These are phyloP conservation scores for Ptychoptera albimana DNA, from an alignment of 2,888 invertebrate genomes.

Conservation along the genomic window DNA sequence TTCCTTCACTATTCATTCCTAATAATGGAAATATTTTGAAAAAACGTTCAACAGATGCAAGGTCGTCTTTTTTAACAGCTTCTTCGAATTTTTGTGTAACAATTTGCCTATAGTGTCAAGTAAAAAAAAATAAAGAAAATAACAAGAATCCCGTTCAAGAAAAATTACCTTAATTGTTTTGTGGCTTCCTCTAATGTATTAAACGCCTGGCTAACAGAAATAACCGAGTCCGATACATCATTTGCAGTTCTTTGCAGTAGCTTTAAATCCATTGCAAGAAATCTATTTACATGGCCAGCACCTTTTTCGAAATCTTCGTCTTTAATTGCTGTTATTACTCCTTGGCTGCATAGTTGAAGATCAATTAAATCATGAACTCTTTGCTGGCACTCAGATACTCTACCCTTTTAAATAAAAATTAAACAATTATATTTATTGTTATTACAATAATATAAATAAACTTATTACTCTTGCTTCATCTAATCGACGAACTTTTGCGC, in stretches of 20 bases:
- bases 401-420: constrained; percentile 39
- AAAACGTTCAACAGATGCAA: constrained; percentile 81
- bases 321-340: constrained; percentile 85
- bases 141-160: too few relatives aligned
- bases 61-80: constrained; percentile 74
- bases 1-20: constrained; percentile 78
- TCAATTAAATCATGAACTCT: constrained; percentile 91
- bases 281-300: constrained; percentile 88
- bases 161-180: constrained; percentile 39
- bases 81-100: constrained; percentile 76
- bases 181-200: constrained; percentile 55
- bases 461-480: constrained; percentile 70
- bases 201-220: constrained; percentile 30
- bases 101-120: constrained; percentile 28
- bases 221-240: constrained; percentile 45
- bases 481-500: constrained; percentile 84
- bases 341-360: constrained; percentile 88
- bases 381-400: constrained; percentile 87
- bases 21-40: constrained; percentile 95
- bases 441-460: constrained; percentile 1
- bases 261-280: constrained; percentile 81
- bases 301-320: constrained; percentile 94
- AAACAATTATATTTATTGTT: background rate
- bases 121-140: too few relatives aligned
- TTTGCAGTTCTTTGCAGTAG: constrained; percentile 59